Evolutionary conservation across 2,888 invertebrate species (phyloP), one percentile per base, ranked within the genome.

Genomic region (Apodemia zela): DNA sequence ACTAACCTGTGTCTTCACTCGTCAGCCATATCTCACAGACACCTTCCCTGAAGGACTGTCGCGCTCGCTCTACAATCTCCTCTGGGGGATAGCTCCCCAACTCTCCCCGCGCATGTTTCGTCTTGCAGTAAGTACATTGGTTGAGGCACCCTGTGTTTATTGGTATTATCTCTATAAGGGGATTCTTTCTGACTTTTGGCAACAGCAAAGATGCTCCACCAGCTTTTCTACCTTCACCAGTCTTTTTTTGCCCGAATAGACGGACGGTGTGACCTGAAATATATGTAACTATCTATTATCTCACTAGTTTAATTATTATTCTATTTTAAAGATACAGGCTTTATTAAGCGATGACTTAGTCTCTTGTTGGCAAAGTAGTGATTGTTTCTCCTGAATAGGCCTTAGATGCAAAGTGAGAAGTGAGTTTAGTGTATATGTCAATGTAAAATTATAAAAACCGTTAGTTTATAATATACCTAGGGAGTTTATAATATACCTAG

Each of bases 81-180:
- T 96, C 96, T 0, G 97, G 96, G 0, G 95, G 94, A 81, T 99
- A 99, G 79, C 98, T 98, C 0, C 97, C 98, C n/a, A 99, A 85
- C 79, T 99, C 98, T 0, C 99, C 99, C 61, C 99, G 87, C 0
- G 99, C 99, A 82, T 98, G 98, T 79, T 98, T 99, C 0, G 99
- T 99, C 87, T 99, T 99, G 80, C 99, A 99, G 79, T 99, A 99
- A 0, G 99, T 99, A 82, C 99, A 99, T 77, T 98, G 98, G 89
- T 99, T 99, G 3, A 99, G 89, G 75, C 99, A 99, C 0, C 98
- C 98, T 0, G 98, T 98, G 82, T 98, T 98, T 59, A 99, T 97
- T 0, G 98, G 95, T 66, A 99, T 98, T 64, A 99, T 99, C 93
- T 99, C 99, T 66, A 99, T 96, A 0, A 99, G 92, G 0, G 98